phyloP scores from a whole-genome alignment of 2,113 vertebrate genomes.

The rabbit (Oryctolagus cuniculus) region mOryCun1.1 NC_091435.1:88995501-88996000 shows the following conservation, averaged over 20 bases:
- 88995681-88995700: no score
- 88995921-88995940: background rate
- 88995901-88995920: background rate
- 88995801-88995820: background rate
- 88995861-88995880: background rate
- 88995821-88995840: slow-evolving; percentile 6
- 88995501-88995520: background rate
- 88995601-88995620: no score
- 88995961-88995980: background rate
- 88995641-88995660: no score
- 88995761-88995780: background rate
- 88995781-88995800: background rate
- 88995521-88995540: background rate
- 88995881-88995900: background rate
- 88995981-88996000: background rate
- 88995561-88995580: background rate
- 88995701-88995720: no score
- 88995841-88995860: background rate
- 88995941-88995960: slow-evolving; percentile 25
- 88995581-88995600: no score
- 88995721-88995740: background rate
- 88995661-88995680: no score
- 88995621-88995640: no score
- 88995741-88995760: background rate
- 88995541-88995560: background rate